Evolutionary conservation across 2,113 vertebrate species (phyloP), one percentile per base, ranked within the genome.

Genomic region (Ptilonorhynchus violaceus): DNA sequence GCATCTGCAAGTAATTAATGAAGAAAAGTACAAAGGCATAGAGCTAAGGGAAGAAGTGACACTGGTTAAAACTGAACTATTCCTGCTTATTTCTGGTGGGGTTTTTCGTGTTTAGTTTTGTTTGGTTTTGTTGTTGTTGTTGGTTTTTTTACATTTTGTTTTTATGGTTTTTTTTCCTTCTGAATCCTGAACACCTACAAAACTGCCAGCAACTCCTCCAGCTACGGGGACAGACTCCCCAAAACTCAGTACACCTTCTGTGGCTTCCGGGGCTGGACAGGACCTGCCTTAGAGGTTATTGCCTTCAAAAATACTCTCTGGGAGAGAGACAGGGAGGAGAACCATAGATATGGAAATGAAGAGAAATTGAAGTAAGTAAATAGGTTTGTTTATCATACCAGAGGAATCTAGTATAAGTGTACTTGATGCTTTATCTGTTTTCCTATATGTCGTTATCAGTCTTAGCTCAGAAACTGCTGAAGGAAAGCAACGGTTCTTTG

Each of bases 81-180:
- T 30, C 24, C 7, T 89, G 33, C 16, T 69, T 84, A 22, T 60
- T 74, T 84, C 8, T 69, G 24, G 21, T 42, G 27, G 3, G 1
- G 9, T 39, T 80, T 39, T 56, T 66, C 58, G 31, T 79, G 10
- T 15, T 30, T 41, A 24, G 6, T 27, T 41, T 46, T 74, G 5
- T 0, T 49, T 39, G 37, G 37, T 39, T 39, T 39, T 39, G 37
- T 39, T 39, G 37, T 64, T 35, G 41, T 3, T 28, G 33, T 11
- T n/a, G 11, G 2, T n/a, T 30, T 59, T 23, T 3, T 31, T 24
- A 13, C n/a, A 8, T 17, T 60, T 41, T 11, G 16, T 23, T 16
- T 60, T 68, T 30, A 2, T 0, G n/a, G n/a, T 7, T 2, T 24
- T 20, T 35, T 70, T 78, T 7, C 0, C 23, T 46, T 39, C 62